These are phyloP conservation scores for Nannoperca australis DNA, from an alignment of 2,797 vertebrate species.

Conservation along the genomic window DNA sequence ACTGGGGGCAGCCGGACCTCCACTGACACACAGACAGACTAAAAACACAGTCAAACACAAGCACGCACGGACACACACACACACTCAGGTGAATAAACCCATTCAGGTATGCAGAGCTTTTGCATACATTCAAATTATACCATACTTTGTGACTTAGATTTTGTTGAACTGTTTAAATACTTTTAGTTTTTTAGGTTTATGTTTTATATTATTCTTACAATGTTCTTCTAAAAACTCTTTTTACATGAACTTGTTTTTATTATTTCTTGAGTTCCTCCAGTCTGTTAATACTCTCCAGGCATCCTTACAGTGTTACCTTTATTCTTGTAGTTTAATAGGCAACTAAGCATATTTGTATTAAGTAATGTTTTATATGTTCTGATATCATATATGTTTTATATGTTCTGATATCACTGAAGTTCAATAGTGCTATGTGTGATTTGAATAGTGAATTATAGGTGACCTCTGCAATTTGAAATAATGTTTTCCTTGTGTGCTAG, in stretches of 20 bases:
- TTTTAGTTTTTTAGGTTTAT: neutral
- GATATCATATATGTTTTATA: neutral
- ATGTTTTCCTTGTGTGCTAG: neutral
- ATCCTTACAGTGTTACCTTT: neutral
- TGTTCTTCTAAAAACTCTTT: neutral
- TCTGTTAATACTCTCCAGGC: neutral
- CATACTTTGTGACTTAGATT: no score
- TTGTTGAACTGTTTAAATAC: neutral
- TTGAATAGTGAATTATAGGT: neutral
- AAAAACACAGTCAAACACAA: conserved; percentile 35
- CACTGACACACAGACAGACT: conserved; percentile 38
- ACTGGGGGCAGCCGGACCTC: conserved; percentile 57
- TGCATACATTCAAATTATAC: neutral
- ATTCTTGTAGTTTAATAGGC: neutral
- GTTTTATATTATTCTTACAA: neutral
- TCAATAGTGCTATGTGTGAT: neutral
- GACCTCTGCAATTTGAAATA: no score
- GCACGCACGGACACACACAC: neutral
- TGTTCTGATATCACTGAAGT: neutral
- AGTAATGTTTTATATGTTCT: neutral
- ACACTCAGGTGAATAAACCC: neutral
- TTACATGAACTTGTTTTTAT: neutral
- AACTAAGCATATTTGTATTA: neutral
- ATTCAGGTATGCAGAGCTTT: neutral
- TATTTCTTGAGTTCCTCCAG: no score